Percentiles rank a stretch among this genome's conserved stretches.
These are phyloP conservation scores for Euwallacea fornicatus DNA, from an alignment of 1,140 invertebrate species.

Conservation along the genomic window DNA sequence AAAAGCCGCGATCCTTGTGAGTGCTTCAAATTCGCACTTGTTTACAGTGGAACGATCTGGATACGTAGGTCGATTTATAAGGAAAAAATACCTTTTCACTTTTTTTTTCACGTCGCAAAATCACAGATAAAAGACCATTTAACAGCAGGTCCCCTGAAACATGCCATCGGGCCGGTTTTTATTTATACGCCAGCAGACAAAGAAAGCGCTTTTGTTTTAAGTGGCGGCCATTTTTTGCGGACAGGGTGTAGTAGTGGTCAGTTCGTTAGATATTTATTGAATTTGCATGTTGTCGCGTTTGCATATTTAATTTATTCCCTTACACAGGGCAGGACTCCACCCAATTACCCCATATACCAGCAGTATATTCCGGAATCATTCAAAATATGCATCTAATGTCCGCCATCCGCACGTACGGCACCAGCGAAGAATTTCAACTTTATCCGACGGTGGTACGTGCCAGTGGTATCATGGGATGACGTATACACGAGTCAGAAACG, in stretches of 20 bases:
- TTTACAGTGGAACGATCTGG: not conserved
- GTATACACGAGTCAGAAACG: too few species aligned
- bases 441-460: too few species aligned
- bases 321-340: not conserved
- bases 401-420: too few species aligned
- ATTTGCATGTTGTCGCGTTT: slow-evolving; percentile 7
- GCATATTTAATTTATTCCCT: slow-evolving; percentile 3
- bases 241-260: not conserved
- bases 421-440: too few species aligned
- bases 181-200: not conserved
- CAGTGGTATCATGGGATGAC: too few species aligned
- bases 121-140: not conserved
- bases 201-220: slow-evolving; percentile 5
- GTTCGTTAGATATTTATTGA: not conserved
- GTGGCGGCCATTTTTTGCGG: not conserved
- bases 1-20: not conserved
- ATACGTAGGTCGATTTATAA: not conserved
- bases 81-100: not conserved
- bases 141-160: not conserved
- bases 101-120: slow-evolving; percentile 1
- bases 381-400: too few species aligned
- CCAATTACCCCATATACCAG: too few species aligned
- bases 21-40: not conserved
- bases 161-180: slow-evolving; percentile 7
- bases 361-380: too few species aligned